phyloP scores from a whole-genome alignment of 2,113 vertebrate species.

The Brachyhypopomus occidentalis region DNA sequence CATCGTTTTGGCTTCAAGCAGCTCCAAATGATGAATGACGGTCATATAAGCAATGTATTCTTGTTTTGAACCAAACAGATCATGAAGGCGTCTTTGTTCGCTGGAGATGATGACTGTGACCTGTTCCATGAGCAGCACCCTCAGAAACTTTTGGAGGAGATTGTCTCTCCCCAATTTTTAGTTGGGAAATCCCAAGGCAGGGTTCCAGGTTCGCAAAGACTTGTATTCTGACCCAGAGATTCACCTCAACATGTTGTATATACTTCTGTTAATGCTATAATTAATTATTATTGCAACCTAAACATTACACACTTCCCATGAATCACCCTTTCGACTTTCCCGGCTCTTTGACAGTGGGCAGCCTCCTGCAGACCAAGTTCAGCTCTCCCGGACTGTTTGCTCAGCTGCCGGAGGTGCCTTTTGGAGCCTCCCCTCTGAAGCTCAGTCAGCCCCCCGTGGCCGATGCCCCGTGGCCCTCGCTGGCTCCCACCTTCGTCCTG shows the following conservation, averaged over 20 bases:
- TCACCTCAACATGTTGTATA: neutral
- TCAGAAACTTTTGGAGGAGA: constrained; percentile 72
- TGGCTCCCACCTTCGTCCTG: constrained; percentile 67
- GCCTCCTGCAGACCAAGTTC: constrained; percentile 84
- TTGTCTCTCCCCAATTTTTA: constrained; percentile 77
- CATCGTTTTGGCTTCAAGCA: no score
- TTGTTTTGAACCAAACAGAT: constrained; percentile 73
- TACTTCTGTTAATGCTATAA: neutral
- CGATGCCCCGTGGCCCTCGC: constrained; percentile 63
- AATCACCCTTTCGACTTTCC: no score
- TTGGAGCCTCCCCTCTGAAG: constrained; percentile 40
- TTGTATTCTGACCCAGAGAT: neutral
- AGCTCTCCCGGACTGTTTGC: constrained; percentile 61
- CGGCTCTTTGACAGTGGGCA: constrained; percentile 68
- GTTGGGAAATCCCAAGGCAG: constrained; percentile 72
- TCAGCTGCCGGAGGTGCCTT: constrained; percentile 61
- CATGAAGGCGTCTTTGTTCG: constrained; percentile 95
- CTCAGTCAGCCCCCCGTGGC: neutral
- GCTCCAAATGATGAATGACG: no score
- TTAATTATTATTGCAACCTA: neutral
- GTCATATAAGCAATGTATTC: neutral
- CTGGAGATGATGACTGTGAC: constrained; percentile 87
- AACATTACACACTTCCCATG: no score
- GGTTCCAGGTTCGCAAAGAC: constrained; percentile 71
- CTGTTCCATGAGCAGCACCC: constrained; percentile 66